phyloP scores from a whole-genome alignment of 1,140 invertebrate genomes.

The Tachypleus tridentatus region DNA sequence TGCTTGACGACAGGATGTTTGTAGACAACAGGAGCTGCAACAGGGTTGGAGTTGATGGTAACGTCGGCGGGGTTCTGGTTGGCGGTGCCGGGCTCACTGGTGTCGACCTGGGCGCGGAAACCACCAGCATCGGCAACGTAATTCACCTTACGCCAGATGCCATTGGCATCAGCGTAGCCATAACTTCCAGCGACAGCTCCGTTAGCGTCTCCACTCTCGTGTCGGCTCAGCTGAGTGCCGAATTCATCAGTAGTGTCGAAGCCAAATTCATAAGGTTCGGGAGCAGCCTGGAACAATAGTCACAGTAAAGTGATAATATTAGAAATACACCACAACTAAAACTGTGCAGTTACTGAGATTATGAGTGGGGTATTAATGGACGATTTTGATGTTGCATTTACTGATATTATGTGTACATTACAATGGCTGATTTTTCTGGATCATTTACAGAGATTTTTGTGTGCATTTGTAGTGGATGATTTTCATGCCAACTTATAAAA shows the following conservation, averaged over 20 bases:
- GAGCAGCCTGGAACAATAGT: background rate
- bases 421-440: no score
- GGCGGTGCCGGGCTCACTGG: constrained; percentile 22
- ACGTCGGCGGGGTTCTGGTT: constrained; percentile 20
- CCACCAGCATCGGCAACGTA: constrained; percentile 69
- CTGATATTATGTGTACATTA: no score
- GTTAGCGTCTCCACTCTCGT: constrained; percentile 59
- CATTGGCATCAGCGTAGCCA: constrained; percentile 65
- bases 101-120: constrained; percentile 36
- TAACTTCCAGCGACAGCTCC: constrained; percentile 76
- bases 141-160: constrained; percentile 68
- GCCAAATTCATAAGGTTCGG: constrained; percentile 20
- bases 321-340: no score
- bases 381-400: no score
- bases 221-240: constrained; percentile 14
- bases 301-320: no score
- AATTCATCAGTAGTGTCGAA: constrained; percentile 18
- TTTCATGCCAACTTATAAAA: no score
- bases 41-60: background rate
- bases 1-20: no score
- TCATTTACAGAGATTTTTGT: no score
- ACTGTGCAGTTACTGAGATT: no score
- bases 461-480: no score
- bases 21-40: no score
- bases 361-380: no score